Conservation (phyloP, 2,113 vertebrate genomes). For the Epinephelus fuscoguttatus region DNA sequence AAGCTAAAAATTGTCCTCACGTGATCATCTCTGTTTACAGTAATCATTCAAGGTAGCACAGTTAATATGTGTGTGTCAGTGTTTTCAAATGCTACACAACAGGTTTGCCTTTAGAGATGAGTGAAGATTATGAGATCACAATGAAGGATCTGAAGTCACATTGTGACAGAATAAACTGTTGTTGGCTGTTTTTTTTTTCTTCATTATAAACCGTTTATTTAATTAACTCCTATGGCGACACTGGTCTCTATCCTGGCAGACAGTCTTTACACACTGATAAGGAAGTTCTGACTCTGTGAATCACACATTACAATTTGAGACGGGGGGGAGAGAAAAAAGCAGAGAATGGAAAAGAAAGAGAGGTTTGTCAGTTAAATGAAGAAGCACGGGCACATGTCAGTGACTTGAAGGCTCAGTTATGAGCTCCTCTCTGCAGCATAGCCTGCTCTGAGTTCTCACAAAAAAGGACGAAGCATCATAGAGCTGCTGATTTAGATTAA, state of each 20-base stretch:
- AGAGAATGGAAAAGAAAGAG: background rate
- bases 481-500: background rate
- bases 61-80: constrained; percentile 3
- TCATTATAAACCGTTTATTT: background rate
- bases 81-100: constrained; percentile 15
- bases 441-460: background rate
- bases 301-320: background rate
- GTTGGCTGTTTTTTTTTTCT: background rate
- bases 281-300: background rate
- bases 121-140: background rate
- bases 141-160: background rate
- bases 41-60: constrained; percentile 28
- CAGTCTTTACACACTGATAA: background rate
- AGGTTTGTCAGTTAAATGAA: background rate
- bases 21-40: constrained; percentile 33
- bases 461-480: background rate
- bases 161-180: no score
- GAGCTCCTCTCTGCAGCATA: background rate
- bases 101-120: background rate
- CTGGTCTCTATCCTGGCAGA: background rate
- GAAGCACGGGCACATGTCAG: background rate
- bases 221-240: background rate
- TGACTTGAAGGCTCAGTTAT: background rate
- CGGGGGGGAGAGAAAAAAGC: background rate
- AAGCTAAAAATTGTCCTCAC: constrained; percentile 20